Percentiles rank a stretch among this genome's conserved stretches.
Conservation (phyloP, 2,113 vertebrate species). For the Lepisosteus oculatus region DNA sequence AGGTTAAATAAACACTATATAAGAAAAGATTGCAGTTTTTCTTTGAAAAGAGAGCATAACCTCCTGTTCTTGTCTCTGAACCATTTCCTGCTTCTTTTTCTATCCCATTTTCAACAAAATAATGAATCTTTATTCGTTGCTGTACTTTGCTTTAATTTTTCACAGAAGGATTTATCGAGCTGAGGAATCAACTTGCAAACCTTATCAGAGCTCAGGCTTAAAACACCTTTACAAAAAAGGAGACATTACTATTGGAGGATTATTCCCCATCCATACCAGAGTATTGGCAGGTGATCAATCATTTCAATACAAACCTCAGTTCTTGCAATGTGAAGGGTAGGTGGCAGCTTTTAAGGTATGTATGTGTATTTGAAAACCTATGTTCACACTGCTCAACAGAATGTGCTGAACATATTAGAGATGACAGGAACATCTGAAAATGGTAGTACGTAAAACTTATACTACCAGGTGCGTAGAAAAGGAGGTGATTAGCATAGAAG, state of each 20-base stretch:
- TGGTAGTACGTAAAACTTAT: too few species aligned
- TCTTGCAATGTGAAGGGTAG: conserved; percentile 31
- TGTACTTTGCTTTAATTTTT: background rate
- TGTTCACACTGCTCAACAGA: too few species aligned
- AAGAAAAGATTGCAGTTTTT: conserved; percentile 21
- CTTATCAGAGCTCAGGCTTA: conserved; percentile 38
- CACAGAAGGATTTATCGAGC: conserved; percentile 1
- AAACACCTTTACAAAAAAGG: conserved; percentile 42
- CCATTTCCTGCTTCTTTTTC: background rate
- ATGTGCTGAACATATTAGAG: too few species aligned
- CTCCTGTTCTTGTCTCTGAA: background rate
- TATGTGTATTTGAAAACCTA: background rate
- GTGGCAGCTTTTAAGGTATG: background rate
- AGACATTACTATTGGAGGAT: conserved; percentile 43
- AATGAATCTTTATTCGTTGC: background rate
- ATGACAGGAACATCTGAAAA: too few species aligned
- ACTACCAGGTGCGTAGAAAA: too few species aligned
- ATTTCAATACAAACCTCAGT: conserved; percentile 27
- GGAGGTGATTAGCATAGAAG: too few species aligned
- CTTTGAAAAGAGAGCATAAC: background rate
- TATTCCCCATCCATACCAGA: conserved; percentile 45
- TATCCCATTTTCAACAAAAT: conserved; percentile 8
- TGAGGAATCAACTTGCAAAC: conserved; percentile 25
- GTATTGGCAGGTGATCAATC: conserved; percentile 37
- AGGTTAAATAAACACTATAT: conserved; percentile 33